phyloP scores from a whole-genome alignment of 2,113 vertebrate genomes.

The Eonycteris spelaea region DNA sequence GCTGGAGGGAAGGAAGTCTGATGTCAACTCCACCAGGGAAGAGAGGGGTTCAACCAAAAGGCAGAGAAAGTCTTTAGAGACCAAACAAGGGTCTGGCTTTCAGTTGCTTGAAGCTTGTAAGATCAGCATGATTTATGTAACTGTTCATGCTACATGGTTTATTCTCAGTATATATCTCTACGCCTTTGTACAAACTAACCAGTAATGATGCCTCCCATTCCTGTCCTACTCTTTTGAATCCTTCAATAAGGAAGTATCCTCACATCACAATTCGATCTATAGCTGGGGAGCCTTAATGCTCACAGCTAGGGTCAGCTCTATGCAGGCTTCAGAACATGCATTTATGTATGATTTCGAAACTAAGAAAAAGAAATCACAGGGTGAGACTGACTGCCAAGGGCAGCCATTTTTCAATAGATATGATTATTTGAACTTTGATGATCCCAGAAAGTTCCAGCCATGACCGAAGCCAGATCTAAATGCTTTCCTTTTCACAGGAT shows the following conservation, averaged over 20 bases:
- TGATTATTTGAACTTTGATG: conserved; percentile 7
- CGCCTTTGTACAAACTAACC: neutral
- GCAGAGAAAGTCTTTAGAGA: conserved; percentile 35
- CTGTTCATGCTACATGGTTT: neutral
- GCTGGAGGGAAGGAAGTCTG: conserved; percentile 17
- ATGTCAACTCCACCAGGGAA: conserved; percentile 28
- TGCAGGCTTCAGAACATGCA: neutral
- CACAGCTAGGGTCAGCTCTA: neutral
- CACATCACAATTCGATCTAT: neutral
- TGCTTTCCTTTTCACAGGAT: neutral
- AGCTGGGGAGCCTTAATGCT: neutral
- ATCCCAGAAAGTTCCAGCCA: neutral
- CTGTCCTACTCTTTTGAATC: neutral
- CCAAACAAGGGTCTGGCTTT: conserved; percentile 19
- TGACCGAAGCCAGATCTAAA: neutral
- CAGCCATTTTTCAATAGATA: neutral
- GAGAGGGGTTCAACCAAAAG: conserved; percentile 30
- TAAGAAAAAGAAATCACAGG: neutral
- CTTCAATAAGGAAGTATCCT: neutral
- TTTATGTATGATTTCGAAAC: conserved; percentile 7
- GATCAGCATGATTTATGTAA: conserved; percentile 58
- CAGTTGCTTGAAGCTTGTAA: conserved; percentile 29
- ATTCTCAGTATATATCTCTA: neutral
- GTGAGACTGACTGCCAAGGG: neutral
- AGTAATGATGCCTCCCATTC: neutral